These are phyloP conservation scores for Rhagologus leucostigma DNA, from an alignment of 2,113 vertebrate species.

Conservation along the genomic window DNA sequence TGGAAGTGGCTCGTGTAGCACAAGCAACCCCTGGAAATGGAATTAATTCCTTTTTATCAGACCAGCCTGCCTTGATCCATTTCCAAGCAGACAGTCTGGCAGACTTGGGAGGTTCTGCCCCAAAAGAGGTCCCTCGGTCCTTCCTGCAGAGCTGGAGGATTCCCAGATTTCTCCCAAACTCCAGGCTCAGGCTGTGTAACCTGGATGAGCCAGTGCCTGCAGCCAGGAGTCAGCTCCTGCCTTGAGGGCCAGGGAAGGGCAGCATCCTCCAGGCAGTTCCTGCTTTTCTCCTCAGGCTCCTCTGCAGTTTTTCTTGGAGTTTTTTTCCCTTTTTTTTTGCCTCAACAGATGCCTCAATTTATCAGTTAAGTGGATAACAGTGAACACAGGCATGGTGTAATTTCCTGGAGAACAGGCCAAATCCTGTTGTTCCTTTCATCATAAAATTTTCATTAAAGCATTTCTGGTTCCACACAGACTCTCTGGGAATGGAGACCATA, in stretches of 20 bases:
- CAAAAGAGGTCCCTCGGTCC: neutral
- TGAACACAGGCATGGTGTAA: neutral
- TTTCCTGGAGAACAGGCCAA: slow-evolving; percentile 21
- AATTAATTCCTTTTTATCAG: neutral
- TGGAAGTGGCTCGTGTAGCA: neutral
- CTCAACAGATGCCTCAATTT: neutral
- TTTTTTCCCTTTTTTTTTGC: fast-evolving
- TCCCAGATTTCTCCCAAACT: neutral
- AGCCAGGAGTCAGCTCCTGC: neutral
- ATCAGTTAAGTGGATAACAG: neutral
- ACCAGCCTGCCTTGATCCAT: neutral
- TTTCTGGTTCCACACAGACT: neutral
- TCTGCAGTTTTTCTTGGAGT: neutral
- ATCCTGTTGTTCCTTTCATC: neutral
- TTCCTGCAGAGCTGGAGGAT: neutral
- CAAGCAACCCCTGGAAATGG: neutral
- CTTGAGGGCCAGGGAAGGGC: neutral
- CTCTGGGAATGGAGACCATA: neutral
- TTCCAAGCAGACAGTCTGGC: neutral
- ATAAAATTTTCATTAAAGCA: neutral
- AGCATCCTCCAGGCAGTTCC: neutral
- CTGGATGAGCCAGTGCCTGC: neutral
- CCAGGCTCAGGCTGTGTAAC: neutral
- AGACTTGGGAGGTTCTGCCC: neutral
- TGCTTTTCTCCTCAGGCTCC: neutral